Conservation (phyloP, 2,113 vertebrate genomes). For the Rousettus leschenaultii region DNA sequence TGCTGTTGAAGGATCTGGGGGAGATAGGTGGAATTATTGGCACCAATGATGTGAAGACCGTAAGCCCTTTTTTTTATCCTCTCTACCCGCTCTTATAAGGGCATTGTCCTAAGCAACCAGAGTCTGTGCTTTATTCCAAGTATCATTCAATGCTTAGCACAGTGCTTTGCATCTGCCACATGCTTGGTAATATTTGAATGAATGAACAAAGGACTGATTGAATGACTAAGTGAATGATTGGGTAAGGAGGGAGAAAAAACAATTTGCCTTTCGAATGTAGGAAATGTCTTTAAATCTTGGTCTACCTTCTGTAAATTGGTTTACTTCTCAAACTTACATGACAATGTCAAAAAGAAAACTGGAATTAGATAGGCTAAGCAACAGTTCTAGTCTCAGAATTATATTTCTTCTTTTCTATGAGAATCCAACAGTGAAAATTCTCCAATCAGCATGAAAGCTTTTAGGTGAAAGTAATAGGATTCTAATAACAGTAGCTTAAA, state of each 20-base stretch:
- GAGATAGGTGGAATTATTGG: conserved; percentile 92
- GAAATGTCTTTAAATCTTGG: background rate
- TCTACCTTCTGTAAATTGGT: background rate
- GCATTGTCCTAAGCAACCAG: background rate
- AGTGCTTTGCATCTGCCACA: background rate
- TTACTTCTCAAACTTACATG: background rate
- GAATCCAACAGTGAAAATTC: background rate
- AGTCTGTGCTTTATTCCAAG: background rate
- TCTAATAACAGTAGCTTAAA: background rate
- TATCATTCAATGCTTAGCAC: background rate
- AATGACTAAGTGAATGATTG: background rate
- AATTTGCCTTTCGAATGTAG: background rate
- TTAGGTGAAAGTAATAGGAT: background rate
- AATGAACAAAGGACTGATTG: background rate
- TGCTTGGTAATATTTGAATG: background rate
- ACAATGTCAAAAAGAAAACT: background rate
- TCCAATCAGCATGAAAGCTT: background rate
- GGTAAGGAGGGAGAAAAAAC: background rate
- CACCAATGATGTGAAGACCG: conserved; percentile 89
- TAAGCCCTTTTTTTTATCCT: conserved; percentile 62
- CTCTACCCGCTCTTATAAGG: rapidly evolving
- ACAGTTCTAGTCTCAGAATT: conserved; percentile 4
- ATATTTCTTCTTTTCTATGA: background rate
- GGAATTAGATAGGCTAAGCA: background rate
- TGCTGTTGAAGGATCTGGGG: conserved; percentile 90